Evolutionary conservation across 2,797 vertebrate genomes (phyloP), one percentile per base, ranked within the genome.

Genomic region (Gadopsis marmoratus): DNA sequence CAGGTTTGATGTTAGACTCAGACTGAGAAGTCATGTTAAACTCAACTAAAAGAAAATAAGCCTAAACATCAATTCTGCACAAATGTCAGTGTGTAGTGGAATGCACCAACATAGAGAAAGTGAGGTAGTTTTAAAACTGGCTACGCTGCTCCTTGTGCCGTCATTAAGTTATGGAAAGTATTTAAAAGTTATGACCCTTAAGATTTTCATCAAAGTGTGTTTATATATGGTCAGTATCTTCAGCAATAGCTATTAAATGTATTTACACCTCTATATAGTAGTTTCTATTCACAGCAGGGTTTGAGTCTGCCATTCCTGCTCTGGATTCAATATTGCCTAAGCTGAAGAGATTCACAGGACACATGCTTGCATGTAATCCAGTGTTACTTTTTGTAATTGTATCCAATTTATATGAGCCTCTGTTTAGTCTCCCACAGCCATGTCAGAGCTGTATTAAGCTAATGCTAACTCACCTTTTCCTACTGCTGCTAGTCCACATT

Each of bases 71-170:
- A 23, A 4, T 9, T 17, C 1, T 10, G n/a, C 14, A 33, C 10
- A 11, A 26, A n/a, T 6, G 2, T 39, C 1, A 21, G 33, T 4
- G 16, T 48, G 26, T 33, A 31, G 26, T 51, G 21, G 33, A 53
- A 26, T 1, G 45, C 47, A n/a, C 5, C 16, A 59, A 48, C 4
- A 13, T 35, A 16, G 39, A 66, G 13, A 51, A 31, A 41, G 2
- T 55, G 47, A 77, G 66, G 76, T 82, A 74, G 76, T 55, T 56
- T 39, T 19, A 7, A 59, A 51, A 51, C 4, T 21, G 53, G 23
- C 16, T 16, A n/a, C 29, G 1, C 4, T 31, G 16, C 7, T n/a
- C 31, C 31, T 33, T 53, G 31, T 31, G 3, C n/a, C 39, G 53
- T n/a, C 12, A 17, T 37, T 53, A 41, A 12, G 10, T 29, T 23